Base-by-base conservation (phyloP, 1,140 invertebrate species). In the Gonatopus flavifemur region DNA sequence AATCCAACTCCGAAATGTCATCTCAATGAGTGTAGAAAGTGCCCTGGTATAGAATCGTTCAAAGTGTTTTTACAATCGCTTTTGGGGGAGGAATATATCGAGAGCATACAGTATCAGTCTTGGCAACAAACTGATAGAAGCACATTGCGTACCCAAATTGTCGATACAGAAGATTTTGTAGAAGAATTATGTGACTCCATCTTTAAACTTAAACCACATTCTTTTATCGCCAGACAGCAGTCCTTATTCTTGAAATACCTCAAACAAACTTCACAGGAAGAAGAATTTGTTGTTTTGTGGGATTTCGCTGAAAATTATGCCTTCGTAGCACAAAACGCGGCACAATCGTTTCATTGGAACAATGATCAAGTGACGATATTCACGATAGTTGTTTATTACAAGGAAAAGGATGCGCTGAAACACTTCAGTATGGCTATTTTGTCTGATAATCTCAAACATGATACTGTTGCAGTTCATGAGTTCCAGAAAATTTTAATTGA, bases 351-450 rank as follows among this genome's bases (percentile, higher is more conserved):
- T n/a, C n/a, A n/a, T n/a, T n/a, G n/a, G n/a, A n/a, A n/a, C n/a
- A n/a, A n/a, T n/a, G n/a, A 39, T n/a, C 37, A 39, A 21, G 37
- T n/a, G 8, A 39, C 37, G 19, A 22, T 69, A n/a, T 56, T 66
- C 50, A 54, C 61, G 9, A 52, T 62, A 46, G 49, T 55, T 42
- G 36, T 55, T 31, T 55, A 59, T 45, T 66, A 50, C 46, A 35
- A 38, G 15, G 35, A 48, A 28, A 47, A 40, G n/a, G 48, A 48
- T 30, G 42, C 35, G 42, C 13, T 55, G 25, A 55, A 42, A 30
- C 47, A 59, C 33, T 48, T 52, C 32, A 43, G 48, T n/a, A n/a
- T n/a, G n/a, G n/a, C n/a, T n/a, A n/a, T n/a, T n/a, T n/a, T n/a
- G n/a, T n/a, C n/a, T n/a, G n/a, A n/a, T n/a, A n/a, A n/a, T n/a